A percentile compares a stretch with the other conserved stretches of the same genome.
Conservation (phyloP, 2,888 invertebrate genomes). For the Orthosia gracilis region DNA sequence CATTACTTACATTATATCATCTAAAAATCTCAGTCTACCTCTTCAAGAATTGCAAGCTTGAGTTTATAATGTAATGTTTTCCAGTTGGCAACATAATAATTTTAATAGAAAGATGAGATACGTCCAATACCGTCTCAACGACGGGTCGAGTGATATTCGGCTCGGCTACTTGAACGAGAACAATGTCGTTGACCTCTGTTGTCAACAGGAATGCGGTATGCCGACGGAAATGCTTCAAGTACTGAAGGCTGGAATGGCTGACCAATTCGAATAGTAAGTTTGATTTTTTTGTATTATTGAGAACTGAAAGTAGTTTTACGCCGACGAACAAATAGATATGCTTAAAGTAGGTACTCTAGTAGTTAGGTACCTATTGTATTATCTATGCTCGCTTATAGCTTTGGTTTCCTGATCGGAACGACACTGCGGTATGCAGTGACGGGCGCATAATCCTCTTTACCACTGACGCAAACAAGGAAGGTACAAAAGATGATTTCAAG, state of each 20-base stretch:
- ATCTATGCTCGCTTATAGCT: too few species aligned
- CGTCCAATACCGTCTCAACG: slow-evolving; percentile 92
- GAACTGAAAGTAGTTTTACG: too few species aligned
- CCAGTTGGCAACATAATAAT: slow-evolving; percentile 66
- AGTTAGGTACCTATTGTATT: too few species aligned
- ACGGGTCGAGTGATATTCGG: slow-evolving; percentile 91
- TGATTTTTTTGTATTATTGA: not conserved
- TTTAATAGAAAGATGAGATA: slow-evolving; percentile 91
- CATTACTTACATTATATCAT: not conserved
- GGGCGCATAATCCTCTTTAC: too few species aligned
- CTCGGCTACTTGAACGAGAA: slow-evolving; percentile 92
- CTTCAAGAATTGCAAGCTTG: not conserved
- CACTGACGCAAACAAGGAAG: too few species aligned
- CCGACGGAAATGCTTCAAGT: slow-evolving; percentile 86
- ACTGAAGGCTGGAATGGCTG: slow-evolving; percentile 81
- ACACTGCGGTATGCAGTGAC: too few species aligned
- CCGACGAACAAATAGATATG: too few species aligned
- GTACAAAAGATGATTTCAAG: too few species aligned
- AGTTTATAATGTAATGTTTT: slow-evolving; percentile 4
- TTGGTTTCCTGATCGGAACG: too few species aligned
- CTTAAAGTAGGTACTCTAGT: too few species aligned
- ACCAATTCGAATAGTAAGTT: slow-evolving; percentile 81
- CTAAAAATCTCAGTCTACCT: not conserved
- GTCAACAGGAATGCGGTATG: slow-evolving; percentile 87
- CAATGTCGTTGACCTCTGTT: slow-evolving; percentile 93